Base-by-base conservation (phyloP, 2,888 invertebrate genomes). In the Apodemia mormo region DNA sequence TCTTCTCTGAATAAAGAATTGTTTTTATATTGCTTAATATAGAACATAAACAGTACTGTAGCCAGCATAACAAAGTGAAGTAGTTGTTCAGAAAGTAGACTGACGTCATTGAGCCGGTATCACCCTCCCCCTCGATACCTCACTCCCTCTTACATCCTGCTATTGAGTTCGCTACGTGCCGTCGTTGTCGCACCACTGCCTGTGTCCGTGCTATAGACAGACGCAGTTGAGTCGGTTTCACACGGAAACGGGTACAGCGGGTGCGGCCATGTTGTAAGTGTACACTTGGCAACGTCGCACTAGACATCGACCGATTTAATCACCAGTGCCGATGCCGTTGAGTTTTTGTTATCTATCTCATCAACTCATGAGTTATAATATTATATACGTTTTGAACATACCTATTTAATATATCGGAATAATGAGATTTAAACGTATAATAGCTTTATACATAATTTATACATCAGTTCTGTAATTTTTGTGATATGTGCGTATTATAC, bases 241-340 rank as follows among this genome's bases (percentile, higher is more conserved):
- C 91, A 92, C 91, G 91, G 91, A 92, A 93, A 93, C 92, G 90
- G 89, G 89, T 89, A 89, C 89, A 89, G 85, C 86, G 87, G 88
- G 85, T 85, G 88, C 90, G 87, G 92, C 92, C 92, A 91, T 91
- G 91, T 91, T 90, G 91, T 90, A 89, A 90, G 87, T 85, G 86
- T 88, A 89, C 87, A 88, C 84, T 84, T 89, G 92, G 92, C 92
- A 93, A 93, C 92, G 92, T 87, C 92, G 92, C 92, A 86, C 84
- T 90, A 91, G 90, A 91, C 92, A 90, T 90, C 91, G 90, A 92
- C 90, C 92, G 89, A 90, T 89, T 89, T 90, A 89, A 89, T 89
- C 89, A 81, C 82, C 84, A 54, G 54, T 69, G 69, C 69, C 66
- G 70, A 67, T 67, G 75, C 68, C 72, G 73, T 85, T 86, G 82